Conservation (phyloP, 2,113 vertebrate species). For the Bothrops jararaca region DNA sequence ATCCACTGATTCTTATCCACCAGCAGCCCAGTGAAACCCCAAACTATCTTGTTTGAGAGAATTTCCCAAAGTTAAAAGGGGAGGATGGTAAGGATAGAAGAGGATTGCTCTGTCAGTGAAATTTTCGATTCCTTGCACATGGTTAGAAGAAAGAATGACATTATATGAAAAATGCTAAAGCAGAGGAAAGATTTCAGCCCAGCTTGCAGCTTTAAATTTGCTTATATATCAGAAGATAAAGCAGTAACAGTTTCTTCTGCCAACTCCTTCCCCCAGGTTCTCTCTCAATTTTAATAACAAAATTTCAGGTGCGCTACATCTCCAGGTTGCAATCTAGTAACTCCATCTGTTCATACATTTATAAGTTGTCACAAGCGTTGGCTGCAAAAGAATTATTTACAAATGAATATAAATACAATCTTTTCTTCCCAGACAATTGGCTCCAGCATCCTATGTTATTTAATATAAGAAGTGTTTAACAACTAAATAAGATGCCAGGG, state of each 20-base stretch:
- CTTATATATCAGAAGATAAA: not conserved
- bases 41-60: not conserved
- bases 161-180: not conserved
- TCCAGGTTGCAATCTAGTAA: not conserved
- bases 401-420: not conserved
- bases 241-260: not conserved
- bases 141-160: not conserved
- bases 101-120: not conserved
- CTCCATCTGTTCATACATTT: not conserved
- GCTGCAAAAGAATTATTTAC: not conserved
- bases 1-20: not conserved
- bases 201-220: not conserved
- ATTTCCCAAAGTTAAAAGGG: not conserved
- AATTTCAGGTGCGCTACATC: not conserved
- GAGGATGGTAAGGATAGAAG: not conserved
- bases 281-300: not conserved
- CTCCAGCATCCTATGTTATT: not conserved
- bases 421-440: not conserved
- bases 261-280: too few relatives aligned
- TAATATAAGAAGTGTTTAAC: not conserved
- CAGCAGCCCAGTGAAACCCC: not conserved
- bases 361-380: not conserved
- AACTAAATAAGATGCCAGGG: not conserved
- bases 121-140: not conserved
- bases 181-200: not conserved